Evolutionary conservation across 2,888 invertebrate genomes (phyloP).

Genomic region (Acronicta alni): DNA sequence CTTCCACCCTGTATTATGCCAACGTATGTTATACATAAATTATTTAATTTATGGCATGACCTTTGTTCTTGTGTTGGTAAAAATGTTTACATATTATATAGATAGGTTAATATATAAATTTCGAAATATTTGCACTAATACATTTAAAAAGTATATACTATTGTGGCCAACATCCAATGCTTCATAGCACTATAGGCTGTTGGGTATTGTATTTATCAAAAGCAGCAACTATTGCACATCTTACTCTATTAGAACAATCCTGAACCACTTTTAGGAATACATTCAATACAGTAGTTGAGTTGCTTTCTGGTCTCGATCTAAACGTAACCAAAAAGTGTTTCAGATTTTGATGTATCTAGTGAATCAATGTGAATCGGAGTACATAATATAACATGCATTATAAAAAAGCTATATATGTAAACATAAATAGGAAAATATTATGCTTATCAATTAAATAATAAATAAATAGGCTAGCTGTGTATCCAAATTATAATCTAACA

Average conservation of each 20-base stretch:
- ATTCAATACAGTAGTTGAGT: slow-evolving; percentile 8
- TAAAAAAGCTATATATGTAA: slow-evolving; percentile 48
- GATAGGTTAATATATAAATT: slow-evolving; percentile 42
- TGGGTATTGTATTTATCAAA: slow-evolving; percentile 30
- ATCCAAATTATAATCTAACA: slow-evolving; percentile 50
- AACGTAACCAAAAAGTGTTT: slow-evolving; percentile 38
- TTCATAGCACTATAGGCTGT: slow-evolving; percentile 45
- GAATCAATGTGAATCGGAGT: slow-evolving; percentile 40
- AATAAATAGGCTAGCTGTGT: slow-evolving; percentile 64
- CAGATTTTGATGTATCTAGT: slow-evolving; percentile 29
- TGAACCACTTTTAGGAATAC: slow-evolving; percentile 40
- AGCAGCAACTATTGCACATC: slow-evolving; percentile 27
- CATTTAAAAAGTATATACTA: slow-evolving; percentile 16
- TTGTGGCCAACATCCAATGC: slow-evolving; percentile 34
- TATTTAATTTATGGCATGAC: slow-evolving; percentile 30
- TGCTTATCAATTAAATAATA: slow-evolving; percentile 47
- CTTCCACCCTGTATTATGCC: too few relatives aligned
- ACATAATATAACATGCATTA: slow-evolving; percentile 54
- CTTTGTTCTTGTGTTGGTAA: slow-evolving; percentile 22
- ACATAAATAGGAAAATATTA: slow-evolving; percentile 53
- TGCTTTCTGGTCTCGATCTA: slow-evolving; percentile 5
- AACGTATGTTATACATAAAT: slow-evolving; percentile 34
- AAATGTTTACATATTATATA: slow-evolving; percentile 26
- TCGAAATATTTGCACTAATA: slow-evolving; percentile 47
- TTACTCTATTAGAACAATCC: slow-evolving; percentile 22